phyloP scores from a whole-genome alignment of 2,888 invertebrate genomes.

The Phlogophora meticulosa region DNA sequence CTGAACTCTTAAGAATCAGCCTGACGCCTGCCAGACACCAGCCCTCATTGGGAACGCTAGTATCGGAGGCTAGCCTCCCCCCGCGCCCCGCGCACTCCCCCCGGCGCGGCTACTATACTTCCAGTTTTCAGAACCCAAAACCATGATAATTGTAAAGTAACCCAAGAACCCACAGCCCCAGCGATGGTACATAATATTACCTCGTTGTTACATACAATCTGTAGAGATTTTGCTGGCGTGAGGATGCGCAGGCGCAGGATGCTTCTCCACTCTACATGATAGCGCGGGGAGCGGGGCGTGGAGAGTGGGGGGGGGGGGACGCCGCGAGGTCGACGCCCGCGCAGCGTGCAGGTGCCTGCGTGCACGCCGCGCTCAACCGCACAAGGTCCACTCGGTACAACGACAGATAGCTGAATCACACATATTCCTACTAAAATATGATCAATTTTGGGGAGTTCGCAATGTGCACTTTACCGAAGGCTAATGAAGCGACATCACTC shows the following conservation, averaged over 20 bases:
- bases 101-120: neutral
- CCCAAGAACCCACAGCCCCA: neutral
- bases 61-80: too few species aligned
- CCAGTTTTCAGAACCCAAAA: neutral
- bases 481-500: too few species aligned
- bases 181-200: neutral
- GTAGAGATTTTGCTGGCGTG: neutral
- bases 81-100: too few species aligned
- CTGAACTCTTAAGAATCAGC: too few species aligned
- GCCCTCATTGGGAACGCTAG: too few species aligned
- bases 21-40: too few species aligned
- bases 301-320: slow-evolving; percentile 20
- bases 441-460: too few species aligned
- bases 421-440: too few species aligned
- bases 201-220: neutral
- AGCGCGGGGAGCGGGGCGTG: slow-evolving; percentile 6
- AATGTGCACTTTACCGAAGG: too few species aligned
- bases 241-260: slow-evolving; percentile 30
- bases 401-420: too few species aligned
- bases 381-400: slow-evolving; percentile 26
- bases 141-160: neutral
- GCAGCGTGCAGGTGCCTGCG: slow-evolving; percentile 72
- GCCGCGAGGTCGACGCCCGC: slow-evolving; percentile 73
- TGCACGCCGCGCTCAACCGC: neutral
- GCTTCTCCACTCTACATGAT: slow-evolving; percentile 23